phyloP scores from a whole-genome alignment of 2,113 vertebrate species.

The Chamaea fasciata region DNA sequence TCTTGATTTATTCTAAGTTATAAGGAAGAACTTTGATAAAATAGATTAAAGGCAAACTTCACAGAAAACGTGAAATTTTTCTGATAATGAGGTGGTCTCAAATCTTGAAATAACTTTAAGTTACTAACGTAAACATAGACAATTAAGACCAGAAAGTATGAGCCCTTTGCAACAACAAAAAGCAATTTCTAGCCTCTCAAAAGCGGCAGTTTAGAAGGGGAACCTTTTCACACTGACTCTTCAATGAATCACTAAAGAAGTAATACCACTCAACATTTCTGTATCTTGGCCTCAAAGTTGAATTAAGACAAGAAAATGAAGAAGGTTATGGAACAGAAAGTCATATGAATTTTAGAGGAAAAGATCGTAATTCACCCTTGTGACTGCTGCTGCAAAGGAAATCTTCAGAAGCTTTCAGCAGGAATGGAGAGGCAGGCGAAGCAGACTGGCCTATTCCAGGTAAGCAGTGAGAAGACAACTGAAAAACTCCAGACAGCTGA shows the following conservation, averaged over 20 bases:
- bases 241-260: neutral
- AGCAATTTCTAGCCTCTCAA: neutral
- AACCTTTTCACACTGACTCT: neutral
- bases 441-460: neutral
- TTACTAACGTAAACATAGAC: neutral
- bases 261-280: neutral
- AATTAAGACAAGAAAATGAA: neutral
- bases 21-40: neutral
- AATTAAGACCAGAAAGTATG: neutral
- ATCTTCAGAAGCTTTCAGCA: neutral
- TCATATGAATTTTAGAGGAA: neutral
- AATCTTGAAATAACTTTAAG: neutral
- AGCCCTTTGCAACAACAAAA: neutral
- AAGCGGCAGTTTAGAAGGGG: neutral
- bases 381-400: neutral
- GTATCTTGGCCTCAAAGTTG: neutral
- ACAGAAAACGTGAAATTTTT: neutral
- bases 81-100: neutral
- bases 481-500: neutral
- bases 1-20: neutral
- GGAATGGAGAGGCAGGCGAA: neutral
- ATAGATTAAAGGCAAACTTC: neutral
- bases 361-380: neutral
- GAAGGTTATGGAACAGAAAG: neutral
- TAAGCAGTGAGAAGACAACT: neutral